Evolutionary conservation across 1,140 invertebrate species (phyloP).

Genomic region (Lycorma delicatula): DNA sequence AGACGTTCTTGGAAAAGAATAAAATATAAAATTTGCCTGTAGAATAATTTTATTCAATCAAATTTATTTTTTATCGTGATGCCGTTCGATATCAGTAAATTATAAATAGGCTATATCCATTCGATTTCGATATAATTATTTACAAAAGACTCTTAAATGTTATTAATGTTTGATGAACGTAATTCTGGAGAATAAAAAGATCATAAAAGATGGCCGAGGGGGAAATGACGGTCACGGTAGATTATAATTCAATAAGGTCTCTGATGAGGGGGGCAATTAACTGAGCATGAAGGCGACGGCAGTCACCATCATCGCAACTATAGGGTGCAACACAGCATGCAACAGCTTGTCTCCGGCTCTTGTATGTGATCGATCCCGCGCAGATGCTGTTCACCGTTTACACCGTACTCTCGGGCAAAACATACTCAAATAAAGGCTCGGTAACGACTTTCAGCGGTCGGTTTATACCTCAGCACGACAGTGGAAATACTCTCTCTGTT

Average conservation of each 20-base stretch:
- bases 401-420: slow-evolving; percentile 2
- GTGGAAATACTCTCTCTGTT: neutral
- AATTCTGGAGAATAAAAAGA: neutral
- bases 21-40: no score
- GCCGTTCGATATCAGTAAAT: no score
- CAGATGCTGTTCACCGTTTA: slow-evolving; percentile 1
- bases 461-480: neutral
- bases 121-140: no score
- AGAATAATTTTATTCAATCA: no score
- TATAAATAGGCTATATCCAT: no score
- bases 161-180: neutral
- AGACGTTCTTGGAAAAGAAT: no score
- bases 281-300: no score
- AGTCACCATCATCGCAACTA: no score
- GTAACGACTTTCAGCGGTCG: neutral
- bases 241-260: neutral
- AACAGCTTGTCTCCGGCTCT: neutral
- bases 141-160: neutral
- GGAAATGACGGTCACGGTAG: no score
- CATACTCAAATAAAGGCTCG: slow-evolving; percentile 2
- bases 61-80: no score
- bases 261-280: neutral
- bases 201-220: no score
- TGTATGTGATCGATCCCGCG: neutral
- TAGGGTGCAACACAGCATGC: neutral